Conservation (phyloP, 2,113 vertebrate genomes). For the Martes martes region DNA sequence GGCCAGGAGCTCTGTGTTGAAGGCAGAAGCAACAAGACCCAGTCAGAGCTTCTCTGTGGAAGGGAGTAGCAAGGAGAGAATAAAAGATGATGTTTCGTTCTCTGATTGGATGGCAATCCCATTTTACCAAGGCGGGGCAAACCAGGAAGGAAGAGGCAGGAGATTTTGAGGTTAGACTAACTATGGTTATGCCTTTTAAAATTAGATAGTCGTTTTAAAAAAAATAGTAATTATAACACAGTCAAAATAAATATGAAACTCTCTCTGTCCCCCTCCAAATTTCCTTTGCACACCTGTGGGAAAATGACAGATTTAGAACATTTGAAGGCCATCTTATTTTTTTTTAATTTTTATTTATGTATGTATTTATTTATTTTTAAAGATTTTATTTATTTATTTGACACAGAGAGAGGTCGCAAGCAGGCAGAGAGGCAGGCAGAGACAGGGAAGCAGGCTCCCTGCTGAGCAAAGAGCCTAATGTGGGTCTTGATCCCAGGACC, state of each 20-base stretch:
- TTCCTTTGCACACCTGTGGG: not conserved
- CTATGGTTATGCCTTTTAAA: not conserved
- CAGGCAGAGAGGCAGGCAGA: too few relatives aligned
- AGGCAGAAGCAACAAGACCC: not conserved
- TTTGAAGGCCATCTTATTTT: not conserved
- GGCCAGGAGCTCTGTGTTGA: fast-evolving
- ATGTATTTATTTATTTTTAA: too few relatives aligned
- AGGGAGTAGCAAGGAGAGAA: not conserved
- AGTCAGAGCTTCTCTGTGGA: not conserved
- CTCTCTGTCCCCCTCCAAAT: fast-evolving
- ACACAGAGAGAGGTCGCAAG: too few relatives aligned
- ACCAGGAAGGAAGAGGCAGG: not conserved
- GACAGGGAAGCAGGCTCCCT: too few relatives aligned
- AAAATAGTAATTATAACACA: not conserved
- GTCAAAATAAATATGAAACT: not conserved
- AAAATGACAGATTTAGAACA: not conserved
- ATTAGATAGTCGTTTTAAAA: not conserved
- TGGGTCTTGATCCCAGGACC: too few relatives aligned
- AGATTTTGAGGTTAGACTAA: not conserved
- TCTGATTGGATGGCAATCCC: not conserved
- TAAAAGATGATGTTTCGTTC: not conserved
- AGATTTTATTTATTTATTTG: too few relatives aligned
- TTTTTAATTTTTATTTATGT: too few relatives aligned
- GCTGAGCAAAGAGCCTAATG: too few relatives aligned
- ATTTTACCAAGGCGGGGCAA: not conserved